These are phyloP conservation scores for Neoscelio sp. DNA, from an alignment of 2,888 invertebrate species.

Conservation along the genomic window DNA sequence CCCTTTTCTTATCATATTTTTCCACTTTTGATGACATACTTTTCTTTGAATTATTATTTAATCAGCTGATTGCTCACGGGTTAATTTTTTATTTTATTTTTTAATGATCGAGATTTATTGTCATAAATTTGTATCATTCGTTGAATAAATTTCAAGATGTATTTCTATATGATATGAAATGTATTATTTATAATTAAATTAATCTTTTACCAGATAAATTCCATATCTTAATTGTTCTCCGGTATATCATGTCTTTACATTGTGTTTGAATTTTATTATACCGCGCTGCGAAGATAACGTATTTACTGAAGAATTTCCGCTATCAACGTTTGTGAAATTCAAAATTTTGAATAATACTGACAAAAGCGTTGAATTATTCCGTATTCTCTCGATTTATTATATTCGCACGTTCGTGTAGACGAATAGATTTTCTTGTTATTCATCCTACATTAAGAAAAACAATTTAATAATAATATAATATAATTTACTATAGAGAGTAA, in stretches of 20 bases:
- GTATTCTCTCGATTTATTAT: conserved; percentile 20
- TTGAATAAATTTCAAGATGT: no score
- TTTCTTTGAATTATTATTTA: conserved; percentile 10
- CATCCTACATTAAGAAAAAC: conserved; percentile 5
- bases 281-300: conserved; percentile 33
- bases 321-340: conserved; percentile 10
- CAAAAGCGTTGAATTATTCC: conserved; percentile 22
- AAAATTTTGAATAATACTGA: conserved; percentile 33
- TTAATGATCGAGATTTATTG: no score
- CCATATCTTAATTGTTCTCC: conserved; percentile 36
- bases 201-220: conserved; percentile 18
- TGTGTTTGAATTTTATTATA: conserved; percentile 20
- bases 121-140: neutral
- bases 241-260: conserved; percentile 27
- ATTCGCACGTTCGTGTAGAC: neutral
- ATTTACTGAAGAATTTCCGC: conserved; percentile 46
- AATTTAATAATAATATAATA: conserved; percentile 10
- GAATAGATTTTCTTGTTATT: neutral
- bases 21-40: neutral
- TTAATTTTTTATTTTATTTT: no score
- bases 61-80: conserved; percentile 4
- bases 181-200: conserved; percentile 6
- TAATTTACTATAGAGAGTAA: neutral
- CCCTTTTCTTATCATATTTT: neutral
- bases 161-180: no score